A percentile compares a stretch with the other conserved stretches of the same genome.
phyloP scores from a whole-genome alignment of 2,888 invertebrate genomes.

The Trissonchulus latispiculum region DNA sequence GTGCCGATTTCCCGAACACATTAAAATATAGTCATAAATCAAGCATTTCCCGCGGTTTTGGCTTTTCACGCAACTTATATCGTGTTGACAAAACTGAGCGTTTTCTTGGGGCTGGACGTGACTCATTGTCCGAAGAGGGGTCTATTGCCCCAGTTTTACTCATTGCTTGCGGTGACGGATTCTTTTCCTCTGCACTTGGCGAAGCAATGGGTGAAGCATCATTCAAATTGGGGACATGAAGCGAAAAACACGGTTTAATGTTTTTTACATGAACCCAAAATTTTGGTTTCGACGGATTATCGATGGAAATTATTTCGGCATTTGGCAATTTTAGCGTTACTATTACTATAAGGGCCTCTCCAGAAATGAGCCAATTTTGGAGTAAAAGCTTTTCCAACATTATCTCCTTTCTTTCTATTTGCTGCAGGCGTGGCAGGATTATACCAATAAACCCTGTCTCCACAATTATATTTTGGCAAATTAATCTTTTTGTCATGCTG shows the following conservation, averaged over 20 bases:
- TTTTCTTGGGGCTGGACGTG: too few species aligned
- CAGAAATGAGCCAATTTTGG: neutral
- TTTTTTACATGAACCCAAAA: neutral
- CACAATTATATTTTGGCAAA: neutral
- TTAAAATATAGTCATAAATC: too few species aligned
- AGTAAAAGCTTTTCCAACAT: neutral
- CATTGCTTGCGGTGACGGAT: too few species aligned
- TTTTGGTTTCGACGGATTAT: neutral
- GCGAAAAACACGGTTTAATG: neutral
- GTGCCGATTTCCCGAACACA: too few species aligned
- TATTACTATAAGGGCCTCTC: neutral
- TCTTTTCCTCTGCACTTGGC: too few species aligned
- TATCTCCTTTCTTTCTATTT: neutral
- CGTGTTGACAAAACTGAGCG: too few species aligned
- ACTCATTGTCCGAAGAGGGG: too few species aligned
- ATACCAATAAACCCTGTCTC: neutral
- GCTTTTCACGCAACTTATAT: too few species aligned
- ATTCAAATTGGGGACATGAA: neutral
- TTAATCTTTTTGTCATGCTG: neutral
- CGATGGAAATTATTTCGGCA: neutral
- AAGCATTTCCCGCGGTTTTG: too few species aligned
- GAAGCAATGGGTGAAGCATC: too few species aligned
- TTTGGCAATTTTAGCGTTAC: neutral
- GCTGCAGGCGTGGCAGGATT: neutral
- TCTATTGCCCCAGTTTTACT: too few species aligned